Conservation (phyloP, 2,113 vertebrate species). For the Aspiorhynchus laticeps region DNA sequence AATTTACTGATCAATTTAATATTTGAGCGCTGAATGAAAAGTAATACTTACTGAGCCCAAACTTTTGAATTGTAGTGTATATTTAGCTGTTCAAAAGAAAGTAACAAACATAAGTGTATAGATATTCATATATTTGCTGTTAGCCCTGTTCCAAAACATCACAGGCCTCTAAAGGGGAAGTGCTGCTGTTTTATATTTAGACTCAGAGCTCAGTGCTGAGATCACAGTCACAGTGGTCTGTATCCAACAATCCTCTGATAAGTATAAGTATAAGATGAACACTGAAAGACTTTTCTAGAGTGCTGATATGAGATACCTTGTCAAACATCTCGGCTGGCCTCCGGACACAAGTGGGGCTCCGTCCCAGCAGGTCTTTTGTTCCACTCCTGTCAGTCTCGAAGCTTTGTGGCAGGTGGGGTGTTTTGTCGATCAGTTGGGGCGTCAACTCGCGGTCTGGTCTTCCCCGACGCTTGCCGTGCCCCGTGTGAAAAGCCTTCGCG, state of each 20-base stretch:
- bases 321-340: constrained; percentile 89
- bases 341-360: constrained; percentile 79
- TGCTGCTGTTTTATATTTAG: neutral
- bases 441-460: no score
- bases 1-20: no score
- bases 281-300: neutral
- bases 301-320: constrained; percentile 78
- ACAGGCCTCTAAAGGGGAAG: neutral
- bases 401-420: no score
- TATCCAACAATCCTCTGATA: neutral
- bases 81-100: no score
- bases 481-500: no score
- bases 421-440: no score
- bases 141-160: neutral
- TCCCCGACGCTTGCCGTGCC: no score
- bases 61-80: no score
- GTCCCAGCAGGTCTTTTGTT: constrained; percentile 86
- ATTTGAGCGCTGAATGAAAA: no score
- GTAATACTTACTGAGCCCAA: no score
- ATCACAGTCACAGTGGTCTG: neutral
- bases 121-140: no score
- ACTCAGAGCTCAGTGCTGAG: neutral
- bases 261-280: neutral
- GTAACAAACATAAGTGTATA: no score
- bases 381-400: constrained; percentile 95